These are phyloP conservation scores for Chelon labrosus DNA, from an alignment of 2,797 vertebrate genomes.

Conservation along the genomic window DNA sequence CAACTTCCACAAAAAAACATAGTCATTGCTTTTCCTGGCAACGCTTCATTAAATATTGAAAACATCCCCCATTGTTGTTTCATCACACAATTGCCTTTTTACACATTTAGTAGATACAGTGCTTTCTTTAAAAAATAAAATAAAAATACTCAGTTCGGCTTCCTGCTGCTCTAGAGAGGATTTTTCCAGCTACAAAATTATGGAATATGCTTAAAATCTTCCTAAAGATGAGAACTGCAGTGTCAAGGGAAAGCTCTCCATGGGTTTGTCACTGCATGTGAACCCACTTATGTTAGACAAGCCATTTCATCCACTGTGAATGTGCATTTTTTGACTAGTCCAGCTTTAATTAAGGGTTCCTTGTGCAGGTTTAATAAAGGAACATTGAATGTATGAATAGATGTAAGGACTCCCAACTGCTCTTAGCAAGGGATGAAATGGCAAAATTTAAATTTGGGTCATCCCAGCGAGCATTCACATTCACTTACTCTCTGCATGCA, in stretches of 20 bases:
- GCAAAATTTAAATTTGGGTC: conserved; percentile 37
- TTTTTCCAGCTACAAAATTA: conserved; percentile 3
- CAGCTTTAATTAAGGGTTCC: conserved; percentile 10
- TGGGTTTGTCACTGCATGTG: neutral
- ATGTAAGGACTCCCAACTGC: neutral
- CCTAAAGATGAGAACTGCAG: neutral
- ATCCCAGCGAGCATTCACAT: conserved; percentile 7
- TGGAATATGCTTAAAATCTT: neutral
- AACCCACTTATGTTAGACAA: neutral
- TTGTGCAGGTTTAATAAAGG: neutral
- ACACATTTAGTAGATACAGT: neutral
- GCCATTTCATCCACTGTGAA: conserved; percentile 10
- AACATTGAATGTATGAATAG: neutral
- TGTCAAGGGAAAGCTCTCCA: neutral
- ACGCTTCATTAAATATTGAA: too few species aligned
- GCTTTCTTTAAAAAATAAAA: too few species aligned
- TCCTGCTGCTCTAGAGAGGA: neutral
- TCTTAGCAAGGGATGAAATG: conserved; percentile 8
- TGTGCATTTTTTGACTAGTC: neutral
- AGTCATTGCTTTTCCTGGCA: too few species aligned
- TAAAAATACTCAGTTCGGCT: too few species aligned
- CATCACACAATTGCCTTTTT: neutral
- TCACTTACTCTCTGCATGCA: conserved; percentile 9
- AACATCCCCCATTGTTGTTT: too few species aligned
- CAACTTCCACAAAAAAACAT: too few species aligned